A percentile compares a stretch with the other conserved stretches of the same genome.
These are phyloP conservation scores for Aythya baeri DNA, from an alignment of 2,113 vertebrate species.

Conservation along the genomic window DNA sequence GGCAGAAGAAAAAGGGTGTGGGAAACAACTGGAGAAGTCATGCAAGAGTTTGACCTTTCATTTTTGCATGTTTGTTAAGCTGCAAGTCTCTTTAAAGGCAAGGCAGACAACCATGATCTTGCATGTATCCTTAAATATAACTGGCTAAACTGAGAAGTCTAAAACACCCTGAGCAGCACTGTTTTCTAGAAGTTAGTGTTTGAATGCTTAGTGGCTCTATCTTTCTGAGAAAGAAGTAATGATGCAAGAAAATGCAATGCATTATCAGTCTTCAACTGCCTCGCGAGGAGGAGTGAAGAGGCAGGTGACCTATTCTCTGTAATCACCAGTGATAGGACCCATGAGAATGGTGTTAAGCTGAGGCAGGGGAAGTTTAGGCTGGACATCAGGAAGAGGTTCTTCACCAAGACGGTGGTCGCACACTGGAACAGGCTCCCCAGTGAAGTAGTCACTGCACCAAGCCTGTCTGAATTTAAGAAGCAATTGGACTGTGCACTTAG, in stretches of 20 bases:
- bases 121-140: not conserved
- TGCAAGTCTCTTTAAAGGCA: not conserved
- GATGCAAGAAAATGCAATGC: not conserved
- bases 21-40: not conserved
- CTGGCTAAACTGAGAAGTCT: not conserved
- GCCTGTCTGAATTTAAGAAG: no score
- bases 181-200: not conserved
- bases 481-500: no score
- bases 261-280: not conserved
- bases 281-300: no score
- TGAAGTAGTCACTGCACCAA: no score
- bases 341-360: no score
- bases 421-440: no score
- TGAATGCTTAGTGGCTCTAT: not conserved
- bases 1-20: fast-evolving
- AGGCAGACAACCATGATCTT: not conserved
- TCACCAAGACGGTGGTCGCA: no score
- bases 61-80: not conserved
- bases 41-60: not conserved
- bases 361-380: no score
- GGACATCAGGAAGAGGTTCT: no score
- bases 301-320: no score
- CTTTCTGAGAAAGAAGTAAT: not conserved
- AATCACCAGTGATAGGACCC: no score
- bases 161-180: not conserved